Evolutionary conservation across 2,888 invertebrate species (phyloP).

Genomic region (Drosophila anceps): DNA sequence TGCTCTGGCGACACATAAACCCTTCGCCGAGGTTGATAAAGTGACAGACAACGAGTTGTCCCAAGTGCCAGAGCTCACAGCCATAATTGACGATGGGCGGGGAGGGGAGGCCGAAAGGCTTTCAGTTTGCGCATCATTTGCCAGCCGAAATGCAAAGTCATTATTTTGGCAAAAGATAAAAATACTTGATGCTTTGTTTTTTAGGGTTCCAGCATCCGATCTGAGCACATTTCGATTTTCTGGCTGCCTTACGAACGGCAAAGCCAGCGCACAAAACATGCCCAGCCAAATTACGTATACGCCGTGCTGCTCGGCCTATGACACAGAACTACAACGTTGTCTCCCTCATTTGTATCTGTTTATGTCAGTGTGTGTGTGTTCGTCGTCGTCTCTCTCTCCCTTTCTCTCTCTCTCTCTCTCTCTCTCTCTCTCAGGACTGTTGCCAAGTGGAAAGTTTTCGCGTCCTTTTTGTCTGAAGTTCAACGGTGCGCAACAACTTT

Average conservation of each 20-base stretch:
- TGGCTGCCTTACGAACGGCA: background rate
- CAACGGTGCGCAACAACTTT: constrained; percentile 75
- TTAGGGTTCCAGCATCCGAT: constrained; percentile 13
- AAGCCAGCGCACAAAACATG: constrained; percentile 13
- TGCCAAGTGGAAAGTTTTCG: constrained; percentile 72
- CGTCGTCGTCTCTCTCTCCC: background rate
- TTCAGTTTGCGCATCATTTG: constrained; percentile 70
- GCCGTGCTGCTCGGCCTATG: constrained; percentile 47
- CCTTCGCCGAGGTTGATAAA: constrained; percentile 69
- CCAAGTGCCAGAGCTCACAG: constrained; percentile 5
- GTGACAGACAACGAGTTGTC: constrained; percentile 64
- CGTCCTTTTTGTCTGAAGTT: constrained; percentile 68
- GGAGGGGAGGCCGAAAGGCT: background rate
- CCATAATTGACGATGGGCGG: constrained; percentile 38
- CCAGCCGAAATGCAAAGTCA: constrained; percentile 71
- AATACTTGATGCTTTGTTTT: constrained; percentile 50
- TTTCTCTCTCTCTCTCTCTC: background rate
- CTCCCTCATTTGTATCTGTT: constrained; percentile 5
- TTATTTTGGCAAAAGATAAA: constrained; percentile 68
- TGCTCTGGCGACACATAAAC: constrained; percentile 63
- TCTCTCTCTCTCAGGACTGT: constrained; percentile 28
- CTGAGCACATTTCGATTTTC: constrained; percentile 41
- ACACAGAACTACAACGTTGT: constrained; percentile 6
- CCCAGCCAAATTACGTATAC: constrained; percentile 63
- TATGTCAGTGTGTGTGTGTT: background rate